Percentiles rank a stretch among this genome's conserved stretches.
Conservation (phyloP, 2,797 vertebrate genomes). For the Cichlasoma orientale region DNA sequence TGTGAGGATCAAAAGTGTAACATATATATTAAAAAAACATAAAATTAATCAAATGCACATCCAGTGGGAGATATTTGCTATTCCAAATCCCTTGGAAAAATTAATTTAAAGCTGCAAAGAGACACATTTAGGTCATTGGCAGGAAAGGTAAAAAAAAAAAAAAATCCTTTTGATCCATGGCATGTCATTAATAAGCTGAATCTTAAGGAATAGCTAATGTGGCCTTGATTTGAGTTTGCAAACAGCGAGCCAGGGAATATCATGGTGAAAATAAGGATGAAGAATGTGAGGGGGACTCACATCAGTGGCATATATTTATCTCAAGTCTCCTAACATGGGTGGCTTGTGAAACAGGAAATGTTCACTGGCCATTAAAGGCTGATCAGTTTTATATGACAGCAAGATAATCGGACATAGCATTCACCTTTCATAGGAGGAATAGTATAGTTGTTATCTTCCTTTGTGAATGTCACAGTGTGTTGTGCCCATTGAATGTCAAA, state of each 20-base stretch:
- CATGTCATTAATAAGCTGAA: slow-evolving; percentile 72
- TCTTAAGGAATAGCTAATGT: slow-evolving; percentile 83
- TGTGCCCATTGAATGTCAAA: not conserved
- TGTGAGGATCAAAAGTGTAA: slow-evolving; percentile 54
- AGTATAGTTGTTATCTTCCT: not conserved
- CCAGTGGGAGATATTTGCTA: slow-evolving; percentile 62
- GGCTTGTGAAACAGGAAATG: slow-evolving; percentile 31
- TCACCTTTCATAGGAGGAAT: not conserved
- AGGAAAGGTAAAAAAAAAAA: slow-evolving; percentile 63
- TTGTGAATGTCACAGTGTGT: not conserved
- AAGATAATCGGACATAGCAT: not conserved
- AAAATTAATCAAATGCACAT: slow-evolving; percentile 35
- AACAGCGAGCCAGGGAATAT: slow-evolving; percentile 75
- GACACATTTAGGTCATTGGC: slow-evolving; percentile 81
- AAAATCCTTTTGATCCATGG: slow-evolving; percentile 66
- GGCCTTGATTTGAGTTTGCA: slow-evolving; percentile 77
- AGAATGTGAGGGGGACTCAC: slow-evolving; percentile 22
- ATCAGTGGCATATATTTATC: slow-evolving; percentile 43
- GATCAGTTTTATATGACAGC: slow-evolving; percentile 4
- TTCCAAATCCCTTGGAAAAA: slow-evolving; percentile 63
- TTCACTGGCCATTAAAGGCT: slow-evolving; percentile 1
- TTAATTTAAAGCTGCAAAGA: slow-evolving; percentile 55
- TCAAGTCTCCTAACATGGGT: slow-evolving; percentile 22
- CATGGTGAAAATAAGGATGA: slow-evolving; percentile 61
- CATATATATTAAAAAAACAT: slow-evolving; percentile 15